Evolutionary conservation across 1,140 invertebrate genomes (phyloP), one percentile per base, ranked within the genome.

Genomic region (Bombus pyrosoma): DNA sequence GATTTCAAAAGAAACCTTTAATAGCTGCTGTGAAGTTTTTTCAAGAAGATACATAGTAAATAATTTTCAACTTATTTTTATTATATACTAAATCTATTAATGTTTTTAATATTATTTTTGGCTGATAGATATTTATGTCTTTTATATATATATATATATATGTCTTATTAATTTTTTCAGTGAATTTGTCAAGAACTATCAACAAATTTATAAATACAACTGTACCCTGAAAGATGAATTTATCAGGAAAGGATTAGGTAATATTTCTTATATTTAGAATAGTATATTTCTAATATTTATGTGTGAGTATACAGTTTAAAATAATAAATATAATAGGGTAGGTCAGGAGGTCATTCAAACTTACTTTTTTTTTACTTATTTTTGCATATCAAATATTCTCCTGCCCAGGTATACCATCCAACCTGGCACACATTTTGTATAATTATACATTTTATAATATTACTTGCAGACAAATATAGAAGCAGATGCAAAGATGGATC

Each of bases 11-110:
- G 85, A 97, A 97, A 90, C 96, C 96, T 59, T 96, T 97, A 3
- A 96, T 98, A 86, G 97, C 97, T 66, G 96, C 97, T 92, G 97
- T 98, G 22, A 97, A 97, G 91, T 98, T 98, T 94, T 98, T 98
- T 93, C 96, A 98, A 93, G 97, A 98, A 95, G 96, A 97, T 89
- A 95, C 96, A 85, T 98, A 96, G 97, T 98, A 96, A 97, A 97
- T 96, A 79, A 43, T 37, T 18, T 68, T 68, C 10, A 37, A 25
- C 3, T 37, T 71, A 13, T 69, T 83, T 13, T 72, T 22, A 9
- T 79, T 39, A 59, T 37, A 4, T 59, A 18, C 28, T 47, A 18
- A 66, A 66, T 74, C 18, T 43, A 77, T 39, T 62, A 73, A 39
- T 62, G 69, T 9, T n/a, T n/a, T 81, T 47, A 25, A 62, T 66